These are phyloP conservation scores for Neogobius melanostomus DNA, from an alignment of 2,113 vertebrate species.

Conservation along the genomic window DNA sequence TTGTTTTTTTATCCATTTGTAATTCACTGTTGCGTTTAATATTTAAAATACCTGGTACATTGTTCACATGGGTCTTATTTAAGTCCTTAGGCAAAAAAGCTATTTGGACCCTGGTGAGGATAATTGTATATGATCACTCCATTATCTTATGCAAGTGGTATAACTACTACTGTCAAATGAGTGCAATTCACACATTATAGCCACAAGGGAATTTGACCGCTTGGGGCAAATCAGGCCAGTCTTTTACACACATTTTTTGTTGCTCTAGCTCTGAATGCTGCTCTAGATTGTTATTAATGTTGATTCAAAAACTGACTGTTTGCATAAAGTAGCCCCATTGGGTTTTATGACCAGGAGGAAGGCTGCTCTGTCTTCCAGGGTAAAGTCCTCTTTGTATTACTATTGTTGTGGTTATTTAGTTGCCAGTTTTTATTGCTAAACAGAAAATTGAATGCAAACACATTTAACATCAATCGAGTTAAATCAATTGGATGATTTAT, in stretches of 20 bases:
- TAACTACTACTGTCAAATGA: slow-evolving; percentile 18
- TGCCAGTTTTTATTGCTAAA: background rate
- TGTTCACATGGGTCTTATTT: background rate
- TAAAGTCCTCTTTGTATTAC: background rate
- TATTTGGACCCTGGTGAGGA: background rate
- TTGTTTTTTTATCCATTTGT: background rate
- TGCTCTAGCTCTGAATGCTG: too few relatives aligned
- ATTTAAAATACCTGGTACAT: background rate
- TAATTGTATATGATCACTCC: background rate
- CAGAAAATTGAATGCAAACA: too few relatives aligned
- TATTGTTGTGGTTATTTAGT: background rate
- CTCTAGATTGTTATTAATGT: too few relatives aligned
- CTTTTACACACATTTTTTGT: background rate
- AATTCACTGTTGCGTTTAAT: background rate
- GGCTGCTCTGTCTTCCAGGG: background rate
- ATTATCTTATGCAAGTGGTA: slow-evolving; percentile 8
- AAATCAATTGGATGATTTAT: too few relatives aligned
- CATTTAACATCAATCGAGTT: too few relatives aligned
- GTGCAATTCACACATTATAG: slow-evolving; percentile 29
- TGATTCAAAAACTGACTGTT: background rate
- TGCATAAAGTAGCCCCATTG: background rate
- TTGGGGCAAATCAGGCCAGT: background rate
- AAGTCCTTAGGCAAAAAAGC: background rate
- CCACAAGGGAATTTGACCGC: background rate
- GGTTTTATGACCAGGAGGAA: background rate